Evolutionary conservation across 2,113 vertebrate species (phyloP).

Genomic region (Nipponia nippon): DNA sequence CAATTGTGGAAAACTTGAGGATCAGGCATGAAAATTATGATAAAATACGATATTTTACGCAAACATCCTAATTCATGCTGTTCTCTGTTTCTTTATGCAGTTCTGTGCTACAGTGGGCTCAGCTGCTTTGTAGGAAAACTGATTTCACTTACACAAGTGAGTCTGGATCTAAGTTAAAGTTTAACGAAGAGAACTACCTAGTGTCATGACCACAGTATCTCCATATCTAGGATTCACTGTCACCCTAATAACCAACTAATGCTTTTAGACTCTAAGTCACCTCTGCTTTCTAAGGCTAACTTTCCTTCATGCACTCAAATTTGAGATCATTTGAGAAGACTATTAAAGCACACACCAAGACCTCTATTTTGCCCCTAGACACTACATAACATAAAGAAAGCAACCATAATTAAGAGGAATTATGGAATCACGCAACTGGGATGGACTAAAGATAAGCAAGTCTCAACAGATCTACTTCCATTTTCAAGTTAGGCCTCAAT

Average conservation of each 20-base stretch:
- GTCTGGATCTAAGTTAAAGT: not conserved
- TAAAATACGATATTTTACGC: accelerated
- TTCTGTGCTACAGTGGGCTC: not conserved
- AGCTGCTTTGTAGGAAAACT: not conserved
- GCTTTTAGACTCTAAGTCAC: not conserved
- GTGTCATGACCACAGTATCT: accelerated
- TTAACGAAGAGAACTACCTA: not conserved
- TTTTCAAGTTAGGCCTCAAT: not conserved
- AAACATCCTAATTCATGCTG: not conserved
- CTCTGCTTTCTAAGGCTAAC: not conserved
- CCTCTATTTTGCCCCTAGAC: not conserved
- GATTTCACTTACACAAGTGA: not conserved
- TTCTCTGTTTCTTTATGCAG: not conserved
- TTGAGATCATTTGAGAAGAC: not conserved
- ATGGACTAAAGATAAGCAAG: not conserved
- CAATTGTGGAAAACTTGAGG: not conserved
- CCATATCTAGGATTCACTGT: not conserved
- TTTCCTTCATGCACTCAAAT: not conserved
- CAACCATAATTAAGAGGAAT: not conserved
- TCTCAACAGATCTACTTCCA: not conserved
- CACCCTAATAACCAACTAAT: not conserved
- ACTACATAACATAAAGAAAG: not conserved
- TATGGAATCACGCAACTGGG: not conserved
- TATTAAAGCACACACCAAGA: not conserved
- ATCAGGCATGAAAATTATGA: not conserved